A percentile compares a stretch with the other conserved stretches of the same genome.
Evolutionary conservation across 2,888 invertebrate genomes (phyloP).

Genomic region (Xylocampa areola): DNA sequence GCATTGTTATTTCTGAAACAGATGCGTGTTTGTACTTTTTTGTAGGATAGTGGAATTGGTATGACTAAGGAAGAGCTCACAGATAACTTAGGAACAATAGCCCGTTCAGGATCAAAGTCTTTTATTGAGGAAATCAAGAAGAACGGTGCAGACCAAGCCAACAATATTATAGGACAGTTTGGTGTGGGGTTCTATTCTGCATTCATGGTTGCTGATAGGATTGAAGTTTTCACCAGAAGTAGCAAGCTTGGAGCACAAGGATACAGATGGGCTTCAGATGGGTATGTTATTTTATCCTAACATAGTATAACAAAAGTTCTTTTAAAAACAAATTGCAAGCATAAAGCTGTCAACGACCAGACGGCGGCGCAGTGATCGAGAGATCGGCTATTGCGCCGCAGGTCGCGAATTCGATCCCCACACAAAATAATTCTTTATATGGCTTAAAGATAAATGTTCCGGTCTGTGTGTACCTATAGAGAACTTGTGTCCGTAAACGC

Average conservation of each 20-base stretch:
- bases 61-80: conserved; percentile 98
- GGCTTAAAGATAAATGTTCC: no score
- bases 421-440: no score
- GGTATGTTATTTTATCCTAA: conserved; percentile 89
- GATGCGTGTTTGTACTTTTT: not conserved
- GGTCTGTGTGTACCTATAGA: no score
- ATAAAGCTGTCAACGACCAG: no score
- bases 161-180: conserved; percentile 98
- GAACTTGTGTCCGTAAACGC: no score
- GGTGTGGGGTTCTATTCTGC: conserved; percentile 99
- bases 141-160: conserved; percentile 90
- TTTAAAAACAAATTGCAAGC: no score
- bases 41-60: conserved; percentile 97
- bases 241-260: conserved; percentile 92
- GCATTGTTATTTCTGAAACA: no score
- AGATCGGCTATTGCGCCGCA: no score
- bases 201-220: conserved; percentile 98
- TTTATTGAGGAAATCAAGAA: conserved; percentile 96
- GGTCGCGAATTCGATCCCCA: no score
- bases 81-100: conserved; percentile 98
- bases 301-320: no score
- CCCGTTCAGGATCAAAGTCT: conserved; percentile 98
- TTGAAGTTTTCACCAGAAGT: conserved; percentile 96
- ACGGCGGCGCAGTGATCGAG: no score
- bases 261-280: conserved; percentile 97